Evolutionary conservation across 2,113 vertebrate species (phyloP), one percentile per base, ranked within the genome.

Genomic region (Sylvicapra grimmia): DNA sequence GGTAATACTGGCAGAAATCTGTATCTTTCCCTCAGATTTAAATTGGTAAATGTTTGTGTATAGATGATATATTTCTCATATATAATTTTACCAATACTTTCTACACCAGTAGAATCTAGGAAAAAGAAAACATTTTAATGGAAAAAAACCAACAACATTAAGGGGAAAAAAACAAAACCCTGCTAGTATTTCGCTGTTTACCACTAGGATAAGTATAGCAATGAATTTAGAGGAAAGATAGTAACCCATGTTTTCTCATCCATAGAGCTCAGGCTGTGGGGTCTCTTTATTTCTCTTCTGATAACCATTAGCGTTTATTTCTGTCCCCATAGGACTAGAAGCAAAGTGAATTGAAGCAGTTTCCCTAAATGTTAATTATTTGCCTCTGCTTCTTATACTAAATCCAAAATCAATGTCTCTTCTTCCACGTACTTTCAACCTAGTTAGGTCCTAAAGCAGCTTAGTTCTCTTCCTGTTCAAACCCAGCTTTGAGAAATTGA

Each of bases 21-120:
- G 33, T 92, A 13, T 94, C 89, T 96, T 96, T 95, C n/a, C 31
- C 72, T 86, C 4, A 75, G 83, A 49, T 95, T 56, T 93, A 88
- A 94, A 91, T 86, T 44, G 89, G 19, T 93, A 77, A 87, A 87
- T 97, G 68, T 95, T 93, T 93, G 89, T 82, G n/a, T 82, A 33
- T 84, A 92, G 72, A 33, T 61, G n/a, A 4, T 96, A 4, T 75
- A 86, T 86, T 88, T 89, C 49, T 86, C 79, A 96, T 93, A 85
- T 91, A n/a, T 25, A 92, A 18, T 87, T 96, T 94, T 90, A 23
- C 25, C 80, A 95, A 51, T 36, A 63, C 13, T 14, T 96, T n/a
- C 19, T 89, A 29, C 2, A 33, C 25, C 40, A 68, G 16, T 27
- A 63, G 31, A 51, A 84, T 72, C 44, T 79, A 79, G 33, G n/a